These are phyloP conservation scores for Bufo bufo DNA, from an alignment of 2,113 vertebrate species.

Conservation along the genomic window DNA sequence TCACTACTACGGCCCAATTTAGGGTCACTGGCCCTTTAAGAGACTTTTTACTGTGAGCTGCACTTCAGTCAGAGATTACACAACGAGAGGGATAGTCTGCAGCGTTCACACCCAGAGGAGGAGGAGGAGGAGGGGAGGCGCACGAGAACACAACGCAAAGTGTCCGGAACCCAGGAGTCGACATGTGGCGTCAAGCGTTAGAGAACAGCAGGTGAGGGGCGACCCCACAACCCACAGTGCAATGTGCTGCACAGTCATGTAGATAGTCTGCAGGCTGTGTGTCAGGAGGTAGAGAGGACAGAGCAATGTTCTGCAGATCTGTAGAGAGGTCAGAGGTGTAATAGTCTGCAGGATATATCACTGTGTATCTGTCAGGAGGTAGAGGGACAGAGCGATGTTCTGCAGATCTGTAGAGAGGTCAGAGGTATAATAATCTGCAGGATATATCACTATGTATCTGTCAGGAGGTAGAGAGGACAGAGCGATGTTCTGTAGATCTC, in stretches of 20 bases:
- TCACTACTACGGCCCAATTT: not conserved
- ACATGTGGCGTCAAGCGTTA: slow-evolving; percentile 27
- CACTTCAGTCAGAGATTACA: no score
- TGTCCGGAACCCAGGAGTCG: not conserved
- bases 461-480: no score
- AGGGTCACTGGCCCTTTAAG: not conserved
- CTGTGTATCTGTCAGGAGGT: not conserved
- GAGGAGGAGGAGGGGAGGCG: not conserved
- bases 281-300: no score
- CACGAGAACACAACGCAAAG: not conserved
- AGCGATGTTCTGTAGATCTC: not conserved
- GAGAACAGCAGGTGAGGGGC: slow-evolving; percentile 31
- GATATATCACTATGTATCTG: not conserved
- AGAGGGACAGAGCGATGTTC: not conserved
- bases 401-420: not conserved
- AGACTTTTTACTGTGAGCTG: not conserved
- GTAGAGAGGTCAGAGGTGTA: not conserved
- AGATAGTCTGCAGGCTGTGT: no score
- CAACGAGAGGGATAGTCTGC: no score
- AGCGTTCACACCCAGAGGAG: not conserved
- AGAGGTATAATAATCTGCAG: slow-evolving; percentile 2
- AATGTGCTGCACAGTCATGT: not conserved
- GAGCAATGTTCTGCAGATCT: not conserved
- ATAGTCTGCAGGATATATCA: not conserved
- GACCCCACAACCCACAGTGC: not conserved